These are phyloP conservation scores for Hemibagrus guttatus DNA, from an alignment of 2,797 vertebrate species.

Conservation along the genomic window DNA sequence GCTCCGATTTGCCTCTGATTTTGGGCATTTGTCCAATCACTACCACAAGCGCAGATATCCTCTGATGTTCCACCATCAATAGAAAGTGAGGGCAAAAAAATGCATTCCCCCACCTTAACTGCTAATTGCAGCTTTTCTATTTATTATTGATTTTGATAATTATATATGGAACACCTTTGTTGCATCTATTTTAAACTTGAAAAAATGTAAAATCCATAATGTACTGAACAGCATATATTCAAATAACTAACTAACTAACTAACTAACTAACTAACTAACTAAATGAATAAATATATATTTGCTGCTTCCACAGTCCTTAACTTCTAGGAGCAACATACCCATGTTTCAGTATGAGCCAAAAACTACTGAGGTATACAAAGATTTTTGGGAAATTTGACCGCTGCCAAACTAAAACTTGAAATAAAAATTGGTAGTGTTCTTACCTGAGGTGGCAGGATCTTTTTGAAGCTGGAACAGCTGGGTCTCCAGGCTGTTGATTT, in stretches of 20 bases:
- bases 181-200: background rate
- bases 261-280: background rate
- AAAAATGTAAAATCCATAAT: background rate
- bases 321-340: background rate
- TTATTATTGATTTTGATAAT: background rate
- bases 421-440: too few species aligned
- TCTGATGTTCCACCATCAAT: background rate
- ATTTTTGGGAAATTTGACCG: background rate
- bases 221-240: background rate
- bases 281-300: too few species aligned
- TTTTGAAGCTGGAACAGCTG: constrained; percentile 88
- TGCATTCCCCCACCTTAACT: background rate
- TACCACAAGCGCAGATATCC: background rate
- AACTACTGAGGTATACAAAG: background rate
- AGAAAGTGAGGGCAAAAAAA: background rate
- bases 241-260: background rate
- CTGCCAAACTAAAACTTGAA: background rate
- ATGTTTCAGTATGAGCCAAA: background rate
- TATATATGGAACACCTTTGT: background rate
- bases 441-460: constrained; percentile 79
- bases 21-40: too few species aligned
- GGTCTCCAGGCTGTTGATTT: constrained; percentile 84
- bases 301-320: background rate
- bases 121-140: background rate
- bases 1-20: too few species aligned